Evolutionary conservation across 1,140 invertebrate genomes (phyloP).

Genomic region (Drosophila bipectinata): DNA sequence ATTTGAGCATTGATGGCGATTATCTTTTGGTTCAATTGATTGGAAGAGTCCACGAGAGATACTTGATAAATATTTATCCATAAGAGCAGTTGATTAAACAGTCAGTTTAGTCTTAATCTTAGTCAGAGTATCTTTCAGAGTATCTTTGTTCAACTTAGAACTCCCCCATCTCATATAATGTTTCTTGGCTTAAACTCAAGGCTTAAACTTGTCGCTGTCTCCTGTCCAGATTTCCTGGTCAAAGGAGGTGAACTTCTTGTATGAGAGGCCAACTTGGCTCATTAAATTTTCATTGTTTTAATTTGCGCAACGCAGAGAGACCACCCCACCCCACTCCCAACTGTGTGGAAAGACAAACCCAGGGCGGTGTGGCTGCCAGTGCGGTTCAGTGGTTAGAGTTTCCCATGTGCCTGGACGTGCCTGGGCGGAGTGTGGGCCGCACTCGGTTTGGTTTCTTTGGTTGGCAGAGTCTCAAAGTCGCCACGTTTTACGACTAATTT

Average conservation of each 20-base stretch:
- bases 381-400: conserved; percentile 20
- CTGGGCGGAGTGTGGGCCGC: conserved; percentile 9
- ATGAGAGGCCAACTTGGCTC: conserved; percentile 57
- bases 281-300: conserved; percentile 81
- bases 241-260: conserved; percentile 32
- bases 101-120: too few species aligned
- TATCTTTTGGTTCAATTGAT: conserved; percentile 2
- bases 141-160: too few species aligned
- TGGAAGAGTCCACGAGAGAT: background rate
- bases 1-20: conserved; percentile 36
- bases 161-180: conserved; percentile 7
- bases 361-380: conserved; percentile 5
- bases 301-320: conserved; percentile 58
- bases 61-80: too few species aligned
- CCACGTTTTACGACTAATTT: conserved; percentile 71
- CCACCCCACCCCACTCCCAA: background rate
- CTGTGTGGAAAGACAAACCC: background rate
- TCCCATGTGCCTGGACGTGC: conserved; percentile 7
- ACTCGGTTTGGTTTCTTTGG: conserved; percentile 20
- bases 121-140: too few species aligned
- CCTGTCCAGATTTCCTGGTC: conserved; percentile 11
- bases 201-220: conserved; percentile 31
- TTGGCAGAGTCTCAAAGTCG: conserved; percentile 32
- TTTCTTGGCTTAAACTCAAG: conserved; percentile 29
- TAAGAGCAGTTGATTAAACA: too few species aligned